Percentiles rank a stretch among this genome's conserved stretches.
phyloP scores from a whole-genome alignment of 2,113 vertebrate species.

The Ailurus styani region DNA sequence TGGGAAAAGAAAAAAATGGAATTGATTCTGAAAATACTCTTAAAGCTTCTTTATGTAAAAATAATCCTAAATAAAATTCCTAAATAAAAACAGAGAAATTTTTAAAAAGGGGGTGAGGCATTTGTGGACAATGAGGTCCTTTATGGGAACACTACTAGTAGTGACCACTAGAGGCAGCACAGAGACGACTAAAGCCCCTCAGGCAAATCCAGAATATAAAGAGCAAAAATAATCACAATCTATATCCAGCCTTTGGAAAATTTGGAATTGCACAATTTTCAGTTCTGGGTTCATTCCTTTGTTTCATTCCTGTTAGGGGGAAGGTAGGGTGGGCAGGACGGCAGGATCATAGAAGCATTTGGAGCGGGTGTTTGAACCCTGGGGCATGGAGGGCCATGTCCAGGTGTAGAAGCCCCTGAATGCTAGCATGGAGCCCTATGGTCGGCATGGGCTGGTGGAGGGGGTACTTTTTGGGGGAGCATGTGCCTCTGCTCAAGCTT shows the following conservation, averaged over 20 bases:
- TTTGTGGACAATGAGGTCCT: background rate
- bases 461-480: background rate
- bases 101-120: background rate
- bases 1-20: background rate
- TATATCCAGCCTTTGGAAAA: slow-evolving; percentile 6
- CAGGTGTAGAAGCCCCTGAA: background rate
- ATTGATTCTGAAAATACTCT: background rate
- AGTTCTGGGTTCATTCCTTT: slow-evolving; percentile 29
- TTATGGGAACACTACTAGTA: background rate
- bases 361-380: background rate
- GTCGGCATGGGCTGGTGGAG: background rate
- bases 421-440: background rate
- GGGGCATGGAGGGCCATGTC: background rate
- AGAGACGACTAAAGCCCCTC: background rate
- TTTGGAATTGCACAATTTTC: background rate
- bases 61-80: background rate
- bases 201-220: background rate
- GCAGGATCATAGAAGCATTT: slow-evolving; percentile 45
- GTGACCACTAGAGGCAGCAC: background rate
- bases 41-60: background rate
- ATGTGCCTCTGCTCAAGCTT: background rate
- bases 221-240: background rate
- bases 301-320: background rate
- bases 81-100: background rate
- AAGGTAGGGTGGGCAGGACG: background rate